These are phyloP conservation scores for Pampusana beccarii DNA, from an alignment of 2,113 vertebrate genomes.

Conservation along the genomic window DNA sequence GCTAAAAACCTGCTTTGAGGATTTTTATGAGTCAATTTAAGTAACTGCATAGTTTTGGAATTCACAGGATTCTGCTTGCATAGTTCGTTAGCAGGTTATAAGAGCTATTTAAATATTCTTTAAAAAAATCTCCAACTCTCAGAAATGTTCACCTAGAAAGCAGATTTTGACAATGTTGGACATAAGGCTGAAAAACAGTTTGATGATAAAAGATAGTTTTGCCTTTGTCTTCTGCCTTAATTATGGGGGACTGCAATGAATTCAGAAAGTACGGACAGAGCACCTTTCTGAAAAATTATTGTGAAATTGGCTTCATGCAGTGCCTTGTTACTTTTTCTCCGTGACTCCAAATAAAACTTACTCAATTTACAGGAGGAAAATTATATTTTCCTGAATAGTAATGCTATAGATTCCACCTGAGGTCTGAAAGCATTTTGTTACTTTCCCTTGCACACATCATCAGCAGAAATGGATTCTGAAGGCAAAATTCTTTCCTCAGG, in stretches of 20 bases:
- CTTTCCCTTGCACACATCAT: background rate
- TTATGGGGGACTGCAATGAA: background rate
- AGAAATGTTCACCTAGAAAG: background rate
- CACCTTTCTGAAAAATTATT: background rate
- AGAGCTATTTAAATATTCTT: background rate
- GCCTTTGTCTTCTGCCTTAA: background rate
- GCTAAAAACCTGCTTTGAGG: background rate
- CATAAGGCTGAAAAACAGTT: background rate
- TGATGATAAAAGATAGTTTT: background rate
- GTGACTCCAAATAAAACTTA: background rate
- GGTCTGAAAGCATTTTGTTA: background rate
- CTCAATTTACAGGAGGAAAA: background rate
- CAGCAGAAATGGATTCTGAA: background rate
- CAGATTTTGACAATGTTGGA: background rate
- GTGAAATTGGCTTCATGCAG: background rate
- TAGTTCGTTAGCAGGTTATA: background rate
- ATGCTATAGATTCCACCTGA: background rate
- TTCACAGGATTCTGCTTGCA: background rate
- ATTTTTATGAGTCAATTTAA: background rate
- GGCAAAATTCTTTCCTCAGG: background rate
- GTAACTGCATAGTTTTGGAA: background rate
- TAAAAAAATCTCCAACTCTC: background rate
- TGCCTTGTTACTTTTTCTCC: background rate
- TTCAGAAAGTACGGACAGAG: background rate
- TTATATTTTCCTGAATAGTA: background rate